phyloP scores from a whole-genome alignment of 2,888 invertebrate genomes.

The Euplagia quadripunctaria region DNA sequence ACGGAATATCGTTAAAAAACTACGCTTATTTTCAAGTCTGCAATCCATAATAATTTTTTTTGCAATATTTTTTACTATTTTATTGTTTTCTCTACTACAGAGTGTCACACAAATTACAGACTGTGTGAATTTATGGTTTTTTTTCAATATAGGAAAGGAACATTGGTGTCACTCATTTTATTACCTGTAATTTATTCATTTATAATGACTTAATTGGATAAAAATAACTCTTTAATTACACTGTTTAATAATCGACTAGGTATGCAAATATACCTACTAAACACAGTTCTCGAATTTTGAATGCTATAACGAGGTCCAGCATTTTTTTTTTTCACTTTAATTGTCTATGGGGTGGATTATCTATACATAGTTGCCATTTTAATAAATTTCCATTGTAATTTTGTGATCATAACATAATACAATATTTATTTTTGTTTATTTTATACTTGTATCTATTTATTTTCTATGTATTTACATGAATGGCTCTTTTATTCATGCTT shows the following conservation, averaged over 20 bases:
- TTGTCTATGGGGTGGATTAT: neutral
- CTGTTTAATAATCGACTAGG: neutral
- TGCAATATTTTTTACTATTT: neutral
- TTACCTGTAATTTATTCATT: neutral
- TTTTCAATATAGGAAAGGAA: neutral
- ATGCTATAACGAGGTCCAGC: neutral
- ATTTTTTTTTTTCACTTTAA: neutral
- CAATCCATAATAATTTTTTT: too few species aligned
- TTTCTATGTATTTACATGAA: too few species aligned
- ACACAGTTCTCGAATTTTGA: neutral
- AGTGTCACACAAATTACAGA: too few species aligned
- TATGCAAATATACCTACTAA: neutral
- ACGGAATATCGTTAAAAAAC: too few species aligned
- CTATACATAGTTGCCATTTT: neutral
- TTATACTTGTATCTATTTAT: too few species aligned
- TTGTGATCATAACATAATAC: too few species aligned
- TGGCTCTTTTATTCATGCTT: too few species aligned
- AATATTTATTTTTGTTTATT: too few species aligned
- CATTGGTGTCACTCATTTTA: conserved; percentile 1
- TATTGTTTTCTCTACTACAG: too few species aligned
- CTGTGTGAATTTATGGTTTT: too few species aligned
- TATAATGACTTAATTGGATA: neutral
- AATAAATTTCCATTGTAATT: too few species aligned
- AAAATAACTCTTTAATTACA: neutral
- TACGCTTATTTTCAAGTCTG: too few species aligned